Evolutionary conservation across 2,888 invertebrate species (phyloP), one percentile per base, ranked within the genome.

Genomic region (Coenonympha arcania): DNA sequence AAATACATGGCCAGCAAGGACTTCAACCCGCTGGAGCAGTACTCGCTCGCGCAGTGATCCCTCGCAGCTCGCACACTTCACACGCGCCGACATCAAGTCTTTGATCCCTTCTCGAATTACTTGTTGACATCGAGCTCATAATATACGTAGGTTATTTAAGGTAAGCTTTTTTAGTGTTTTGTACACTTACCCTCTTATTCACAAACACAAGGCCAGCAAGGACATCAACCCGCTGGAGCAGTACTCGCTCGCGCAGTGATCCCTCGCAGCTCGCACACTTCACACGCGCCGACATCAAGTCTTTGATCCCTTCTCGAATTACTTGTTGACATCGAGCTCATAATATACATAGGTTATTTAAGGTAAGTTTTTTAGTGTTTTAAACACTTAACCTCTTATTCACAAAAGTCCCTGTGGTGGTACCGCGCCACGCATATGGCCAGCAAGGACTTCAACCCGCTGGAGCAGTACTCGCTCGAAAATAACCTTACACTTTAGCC

Each of bases 361-460:
- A 33, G 40, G 50, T 50, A 3, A 50, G 50, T 33, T 5, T 47
- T n/a, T 30, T 16, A 3, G 11, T 19, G 6, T 31, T n/a, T n/a
- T n/a, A n/a, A n/a, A 4, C 9, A 9, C 1, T 9, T 18, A 9
- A 1, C 2, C 2, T 6, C 18, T 1, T 18, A 13, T 40, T 24
- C n/a, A n/a, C n/a, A n/a, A n/a, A n/a, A n/a, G 93, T 85, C 89
- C 47, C 74, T 93, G 36, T 95, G 95, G 95, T 95, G 95, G 16
- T 95, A 95, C 71, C 87, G 88, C 31, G 82, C 73, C 1, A 69
- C 81, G 0, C 84, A 87, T 53, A 77, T 87, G 79, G 56, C 68
- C 8, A 81, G 79, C 68, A 80, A 81, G 51, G 79, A 85, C 6
- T 87, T 85, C 58, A 65, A 79, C 49, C 87, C 87, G 4, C 55